phyloP scores from a whole-genome alignment of 1,140 invertebrate species.

The Dinothrombium tinctorium region DNA sequence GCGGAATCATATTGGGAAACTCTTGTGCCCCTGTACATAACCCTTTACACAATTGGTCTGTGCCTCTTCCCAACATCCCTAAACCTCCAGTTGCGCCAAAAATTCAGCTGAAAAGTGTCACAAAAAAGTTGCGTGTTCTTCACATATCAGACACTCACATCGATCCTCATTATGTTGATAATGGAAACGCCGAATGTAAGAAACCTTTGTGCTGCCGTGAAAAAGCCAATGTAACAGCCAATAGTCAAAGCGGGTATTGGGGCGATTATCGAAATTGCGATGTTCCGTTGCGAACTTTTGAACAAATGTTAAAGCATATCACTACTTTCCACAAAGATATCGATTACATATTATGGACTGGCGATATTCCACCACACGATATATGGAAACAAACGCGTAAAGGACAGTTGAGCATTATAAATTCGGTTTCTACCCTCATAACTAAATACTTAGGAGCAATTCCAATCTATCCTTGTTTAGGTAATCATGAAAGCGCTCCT shows the following conservation, averaged over 20 bases:
- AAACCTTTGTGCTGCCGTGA: slow-evolving; percentile 67
- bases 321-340: slow-evolving; percentile 63
- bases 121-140: slow-evolving; percentile 73
- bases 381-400: slow-evolving; percentile 87
- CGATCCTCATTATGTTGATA: slow-evolving; percentile 72
- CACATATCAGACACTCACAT: slow-evolving; percentile 82
- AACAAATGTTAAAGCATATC: slow-evolving; percentile 71
- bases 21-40: slow-evolving; percentile 46
- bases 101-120: neutral
- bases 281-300: slow-evolving; percentile 66
- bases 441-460: slow-evolving; percentile 58
- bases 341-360: slow-evolving; percentile 95
- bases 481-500: slow-evolving; percentile 86
- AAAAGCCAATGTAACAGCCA: slow-evolving; percentile 13
- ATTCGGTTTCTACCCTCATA: slow-evolving; percentile 56
- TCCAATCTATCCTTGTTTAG: slow-evolving; percentile 74
- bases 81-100: slow-evolving; percentile 33
- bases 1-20: slow-evolving; percentile 69
- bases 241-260: slow-evolving; percentile 62
- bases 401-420: slow-evolving; percentile 58
- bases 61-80: slow-evolving; percentile 58
- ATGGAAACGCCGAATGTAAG: slow-evolving; percentile 63
- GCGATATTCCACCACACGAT: slow-evolving; percentile 85
- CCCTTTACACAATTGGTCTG: slow-evolving; percentile 68
- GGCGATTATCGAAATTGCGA: slow-evolving; percentile 72